Evolutionary conservation across 2,113 vertebrate genomes (phyloP).

Genomic region (Bujurquina vittata): DNA sequence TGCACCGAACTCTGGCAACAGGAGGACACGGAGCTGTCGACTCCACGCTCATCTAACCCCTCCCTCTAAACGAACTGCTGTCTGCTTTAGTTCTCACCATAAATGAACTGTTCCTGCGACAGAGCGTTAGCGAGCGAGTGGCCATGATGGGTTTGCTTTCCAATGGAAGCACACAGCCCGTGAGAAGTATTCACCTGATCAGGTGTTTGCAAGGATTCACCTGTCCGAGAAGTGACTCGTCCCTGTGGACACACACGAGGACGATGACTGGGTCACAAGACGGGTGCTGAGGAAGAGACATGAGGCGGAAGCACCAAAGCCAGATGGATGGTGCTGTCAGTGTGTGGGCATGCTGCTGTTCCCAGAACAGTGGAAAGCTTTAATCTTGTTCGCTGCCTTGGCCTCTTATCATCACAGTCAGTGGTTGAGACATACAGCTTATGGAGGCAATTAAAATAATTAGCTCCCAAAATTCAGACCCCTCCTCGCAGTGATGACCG

Average conservation of each 20-base stretch:
- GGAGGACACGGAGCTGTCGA: fast-evolving
- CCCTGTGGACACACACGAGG: not conserved
- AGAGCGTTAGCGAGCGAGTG: not conserved
- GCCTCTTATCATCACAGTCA: not conserved
- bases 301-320: too few relatives aligned
- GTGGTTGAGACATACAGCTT: not conserved
- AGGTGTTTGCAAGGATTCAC: fast-evolving
- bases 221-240: not conserved
- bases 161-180: not conserved
- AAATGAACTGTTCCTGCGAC: not conserved
- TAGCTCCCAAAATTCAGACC: not conserved
- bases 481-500: not conserved
- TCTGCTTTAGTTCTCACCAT: not conserved
- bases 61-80: too few relatives aligned
- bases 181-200: not conserved
- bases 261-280: not conserved
- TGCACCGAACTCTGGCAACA: not conserved
- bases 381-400: not conserved
- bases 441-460: not conserved
- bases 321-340: not conserved
- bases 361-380: not conserved
- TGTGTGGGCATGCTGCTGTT: not conserved
- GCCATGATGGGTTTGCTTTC: not conserved
- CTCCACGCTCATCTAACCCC: not conserved
- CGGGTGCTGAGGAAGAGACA: too few relatives aligned